A percentile compares a stretch with the other conserved stretches of the same genome.
Conservation (phyloP, 2,888 invertebrate genomes). For the Heteromyza rotundicornis region DNA sequence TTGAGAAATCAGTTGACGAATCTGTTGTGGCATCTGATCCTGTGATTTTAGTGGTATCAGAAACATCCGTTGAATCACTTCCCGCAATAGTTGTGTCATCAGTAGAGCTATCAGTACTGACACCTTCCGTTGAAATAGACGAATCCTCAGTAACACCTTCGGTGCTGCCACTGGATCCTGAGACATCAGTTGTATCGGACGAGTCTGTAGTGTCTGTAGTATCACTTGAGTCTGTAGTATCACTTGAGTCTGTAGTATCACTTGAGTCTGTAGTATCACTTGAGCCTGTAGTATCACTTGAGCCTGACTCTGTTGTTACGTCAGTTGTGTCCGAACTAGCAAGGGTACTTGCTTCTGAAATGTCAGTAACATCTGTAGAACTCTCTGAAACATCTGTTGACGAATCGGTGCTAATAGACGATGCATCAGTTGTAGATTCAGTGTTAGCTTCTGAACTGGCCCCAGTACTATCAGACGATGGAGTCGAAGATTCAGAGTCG, state of each 20-base stretch:
- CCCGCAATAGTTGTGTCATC: neutral
- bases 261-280: neutral
- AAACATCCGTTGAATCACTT: conserved; percentile 12
- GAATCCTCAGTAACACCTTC: neutral
- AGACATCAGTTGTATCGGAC: neutral
- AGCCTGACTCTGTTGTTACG: neutral
- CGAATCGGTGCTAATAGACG: neutral
- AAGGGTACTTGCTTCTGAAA: conserved; percentile 25
- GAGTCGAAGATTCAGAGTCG: conserved; percentile 16
- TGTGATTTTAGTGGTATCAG: conserved; percentile 25
- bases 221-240: neutral
- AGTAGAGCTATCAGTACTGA: neutral
- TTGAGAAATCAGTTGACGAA: conserved; percentile 13
- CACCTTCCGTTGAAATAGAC: neutral
- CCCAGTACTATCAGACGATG: neutral
- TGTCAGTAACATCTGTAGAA: conserved; percentile 8
- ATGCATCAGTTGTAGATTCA: conserved; percentile 10
- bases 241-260: conserved; percentile 12
- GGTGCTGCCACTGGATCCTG: conserved; percentile 14
- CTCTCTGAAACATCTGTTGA: conserved; percentile 5
- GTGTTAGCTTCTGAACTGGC: neutral
- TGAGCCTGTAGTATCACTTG: neutral
- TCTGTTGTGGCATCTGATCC: conserved; percentile 8
- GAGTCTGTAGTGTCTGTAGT: neutral
- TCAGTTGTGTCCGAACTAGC: neutral